A percentile compares a stretch with the other conserved stretches of the same genome.
phyloP scores from a whole-genome alignment of 1,140 invertebrate genomes.

The Bombus sibiricus region DNA sequence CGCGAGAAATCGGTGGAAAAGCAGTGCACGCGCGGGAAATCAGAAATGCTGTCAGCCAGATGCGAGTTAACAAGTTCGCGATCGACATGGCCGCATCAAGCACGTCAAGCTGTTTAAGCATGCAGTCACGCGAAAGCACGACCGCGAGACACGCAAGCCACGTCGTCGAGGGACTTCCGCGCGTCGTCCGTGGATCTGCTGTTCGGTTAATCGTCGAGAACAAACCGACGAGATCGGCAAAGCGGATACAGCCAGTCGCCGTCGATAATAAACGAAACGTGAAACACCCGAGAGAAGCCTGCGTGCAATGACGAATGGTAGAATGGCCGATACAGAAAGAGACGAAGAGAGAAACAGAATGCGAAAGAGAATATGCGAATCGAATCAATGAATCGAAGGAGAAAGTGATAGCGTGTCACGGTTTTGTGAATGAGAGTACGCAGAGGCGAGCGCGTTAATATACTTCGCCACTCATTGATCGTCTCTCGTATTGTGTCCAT shows the following conservation, averaged over 20 bases:
- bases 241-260: constrained; percentile 22
- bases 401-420: constrained; percentile 41
- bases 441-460: constrained; percentile 18
- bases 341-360: background rate
- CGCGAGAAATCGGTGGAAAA: background rate
- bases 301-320: constrained; percentile 6
- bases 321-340: background rate
- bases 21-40: background rate
- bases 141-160: constrained; percentile 66
- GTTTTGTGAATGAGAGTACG: constrained; percentile 30
- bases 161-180: constrained; percentile 54
- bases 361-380: background rate
- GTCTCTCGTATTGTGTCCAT: constrained; percentile 33
- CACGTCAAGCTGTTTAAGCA: constrained; percentile 62
- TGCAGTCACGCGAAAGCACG: constrained; percentile 73
- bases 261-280: constrained; percentile 35
- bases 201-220: constrained; percentile 48
- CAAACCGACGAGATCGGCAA: constrained; percentile 29
- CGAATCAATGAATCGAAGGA: constrained; percentile 55
- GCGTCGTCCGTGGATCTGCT: constrained; percentile 28
- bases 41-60: constrained; percentile 22
- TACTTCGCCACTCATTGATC: constrained; percentile 45
- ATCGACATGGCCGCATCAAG: constrained; percentile 65
- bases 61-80: constrained; percentile 67
- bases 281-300: background rate